Base-by-base conservation (phyloP, 2,888 invertebrate genomes). In the Lithophane semibrunnea region DNA sequence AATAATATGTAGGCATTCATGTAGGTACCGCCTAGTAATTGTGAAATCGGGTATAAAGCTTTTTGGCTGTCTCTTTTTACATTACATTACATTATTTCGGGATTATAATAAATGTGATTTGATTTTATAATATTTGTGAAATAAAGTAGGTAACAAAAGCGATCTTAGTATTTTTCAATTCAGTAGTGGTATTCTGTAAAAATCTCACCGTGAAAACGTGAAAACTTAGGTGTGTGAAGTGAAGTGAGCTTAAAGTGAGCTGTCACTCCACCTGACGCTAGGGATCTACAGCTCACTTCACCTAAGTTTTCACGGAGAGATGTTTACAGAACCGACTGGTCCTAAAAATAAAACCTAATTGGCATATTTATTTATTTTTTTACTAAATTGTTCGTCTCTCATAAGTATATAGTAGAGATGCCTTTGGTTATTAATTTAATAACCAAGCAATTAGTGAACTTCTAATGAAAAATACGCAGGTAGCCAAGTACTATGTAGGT, bases 401-500 rank as follows among this genome's bases (percentile, higher is more conserved):
- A 37, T 37, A 37, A 37, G 37, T 37, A 37, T 37, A 12, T 47
- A 29, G 5, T 24, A 60, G 16, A 60, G 3, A 44, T 64, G n/a
- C 3, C 21, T 16, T 29, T 2, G 21, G 16, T 66, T 44, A 66
- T 70, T 52, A 84, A 68, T 67, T 67, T 5, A 37, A 37, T 37
- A 67, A 75, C 49, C 37, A 37, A 71, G 60, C 60, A 76, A 56
- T 75, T 75, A 82, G 24, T 47, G 18, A 73, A 79, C 54, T 52
- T 77, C 52, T 72, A 65, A 74, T 73, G 56, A 85, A 71, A 42
- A 64, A 18, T 66, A 71, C 69, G 21, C 52, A 47, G 72, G 61
- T 74, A 52, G 16, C 18, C 44, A 75, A 75, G 37, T 60, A 58
- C 56, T 58, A 65, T 52, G 44, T 64, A 61, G 13, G 63, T n/a